Conservation (phyloP, 2,797 vertebrate species). For the Okamejei kenojei region DNA sequence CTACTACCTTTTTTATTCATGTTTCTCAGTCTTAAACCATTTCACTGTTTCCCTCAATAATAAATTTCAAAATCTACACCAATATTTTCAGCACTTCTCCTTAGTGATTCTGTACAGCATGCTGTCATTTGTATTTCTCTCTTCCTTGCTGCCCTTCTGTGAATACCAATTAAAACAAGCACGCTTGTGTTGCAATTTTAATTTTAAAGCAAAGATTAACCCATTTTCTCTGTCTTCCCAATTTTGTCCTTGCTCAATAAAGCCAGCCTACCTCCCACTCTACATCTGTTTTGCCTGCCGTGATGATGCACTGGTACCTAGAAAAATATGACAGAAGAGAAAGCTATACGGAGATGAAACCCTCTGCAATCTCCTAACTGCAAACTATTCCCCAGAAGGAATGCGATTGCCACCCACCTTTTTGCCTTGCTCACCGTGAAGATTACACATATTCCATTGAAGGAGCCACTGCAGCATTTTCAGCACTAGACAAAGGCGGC, state of each 20-base stretch:
- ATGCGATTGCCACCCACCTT: slow-evolving; percentile 49
- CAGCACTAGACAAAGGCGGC: slow-evolving; percentile 45
- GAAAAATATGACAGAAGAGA: slow-evolving; percentile 16
- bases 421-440: slow-evolving; percentile 39
- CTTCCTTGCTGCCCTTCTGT: not conserved
- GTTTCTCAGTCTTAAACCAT: not conserved
- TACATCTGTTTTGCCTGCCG: not conserved
- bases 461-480: slow-evolving; percentile 46
- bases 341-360: slow-evolving; percentile 2
- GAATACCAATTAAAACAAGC: not conserved
- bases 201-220: not conserved
- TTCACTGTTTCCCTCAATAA: not conserved
- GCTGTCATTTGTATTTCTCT: not conserved
- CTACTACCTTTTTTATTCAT: not conserved
- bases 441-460: slow-evolving; percentile 45
- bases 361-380: slow-evolving; percentile 26
- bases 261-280: slow-evolving; percentile 25
- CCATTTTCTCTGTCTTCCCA: not conserved
- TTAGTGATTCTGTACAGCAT: not conserved
- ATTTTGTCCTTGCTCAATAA: not conserved
- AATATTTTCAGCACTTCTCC: slow-evolving; percentile 18
- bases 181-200: not conserved
- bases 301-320: slow-evolving; percentile 20
- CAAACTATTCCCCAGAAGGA: slow-evolving; percentile 22
- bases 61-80: not conserved